Conservation (phyloP, 2,888 invertebrate genomes). For the Pollenia griseotomentosa region DNA sequence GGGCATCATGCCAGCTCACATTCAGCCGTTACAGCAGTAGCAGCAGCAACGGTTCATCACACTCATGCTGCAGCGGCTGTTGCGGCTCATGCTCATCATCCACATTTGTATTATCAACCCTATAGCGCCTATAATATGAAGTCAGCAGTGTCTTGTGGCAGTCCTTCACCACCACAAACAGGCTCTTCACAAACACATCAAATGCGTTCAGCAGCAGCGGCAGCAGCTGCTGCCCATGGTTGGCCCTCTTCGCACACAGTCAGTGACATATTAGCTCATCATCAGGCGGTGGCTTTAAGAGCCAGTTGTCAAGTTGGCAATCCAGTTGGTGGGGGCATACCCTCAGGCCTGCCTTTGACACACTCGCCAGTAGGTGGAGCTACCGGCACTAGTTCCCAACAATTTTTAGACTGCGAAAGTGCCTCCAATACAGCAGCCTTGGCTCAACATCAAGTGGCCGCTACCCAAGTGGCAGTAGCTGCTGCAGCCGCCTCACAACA, state of each 20-base stretch:
- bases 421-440: conserved; percentile 73
- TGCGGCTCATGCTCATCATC: conserved; percentile 84
- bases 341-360: conserved; percentile 76
- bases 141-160: conserved; percentile 81
- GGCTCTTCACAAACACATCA: conserved; percentile 78
- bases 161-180: conserved; percentile 83
- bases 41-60: conserved; percentile 65
- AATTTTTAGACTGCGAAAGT: conserved; percentile 80
- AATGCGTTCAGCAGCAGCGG: conserved; percentile 78
- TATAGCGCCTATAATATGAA: conserved; percentile 85
- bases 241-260: conserved; percentile 86
- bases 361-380: conserved; percentile 79
- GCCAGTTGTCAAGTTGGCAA: conserved; percentile 82
- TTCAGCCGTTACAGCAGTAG: conserved; percentile 63
- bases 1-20: conserved; percentile 84
- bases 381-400: conserved; percentile 75
- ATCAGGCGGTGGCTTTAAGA: conserved; percentile 83
- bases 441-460: conserved; percentile 73
- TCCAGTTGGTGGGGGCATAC: conserved; percentile 75
- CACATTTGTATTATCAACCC: conserved; percentile 86
- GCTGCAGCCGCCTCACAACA: conserved; percentile 78
- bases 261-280: conserved; percentile 85
- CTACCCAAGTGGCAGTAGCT: conserved; percentile 76
- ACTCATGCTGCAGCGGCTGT: conserved; percentile 73
- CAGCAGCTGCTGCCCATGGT: conserved; percentile 80